Evolutionary conservation across 2,888 invertebrate genomes (phyloP), one percentile per base, ranked within the genome.

Genomic region (Peribatodes rhomboidaria): DNA sequence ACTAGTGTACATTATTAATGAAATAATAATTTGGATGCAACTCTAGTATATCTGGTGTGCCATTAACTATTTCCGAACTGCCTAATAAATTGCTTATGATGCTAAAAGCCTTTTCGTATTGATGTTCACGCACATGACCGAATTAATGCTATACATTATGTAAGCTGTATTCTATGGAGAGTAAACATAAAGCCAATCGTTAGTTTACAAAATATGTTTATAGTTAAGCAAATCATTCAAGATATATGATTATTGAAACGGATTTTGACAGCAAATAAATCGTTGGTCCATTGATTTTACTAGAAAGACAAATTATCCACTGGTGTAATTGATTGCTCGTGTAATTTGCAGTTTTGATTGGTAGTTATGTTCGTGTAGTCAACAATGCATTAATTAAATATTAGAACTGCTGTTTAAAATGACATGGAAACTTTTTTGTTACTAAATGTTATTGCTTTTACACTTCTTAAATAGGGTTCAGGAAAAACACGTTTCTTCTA

Each of bases 291-390:
- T 65, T 63, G 61, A 59, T 65, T 61, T 70, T 65, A 58, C 55
- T 58, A 62, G 58, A 60, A 62, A 65, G 67, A 69, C 67, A 67
- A 67, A 65, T 69, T 69, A 60, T 62, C 49, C 41, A 44, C 33
- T 52, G 27, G 37, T 47, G 41, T 58, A 55, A 54, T 52, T 67
- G 58, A 64, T 57, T 66, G 52, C 58, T 63, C 41, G 42, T 58
- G 35, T 55, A 52, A 50, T 63, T 65, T 55, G 60, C 61, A 54
- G 50, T 54, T 58, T 35, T 58, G 54, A 54, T 60, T 57, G 53
- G 46, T 54, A n/a, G 41, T 47, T 59, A 42, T 58, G 46, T 50
- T 60, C 50, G 22, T 54, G 31, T 52, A 41, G 31, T 47, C 58
- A 41, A 49, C 54, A 18, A 39, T 37, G 42, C 22, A n/a, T n/a